These are phyloP conservation scores for Hyperoplus immaculatus DNA, from an alignment of 2,797 vertebrate species.

Conservation along the genomic window DNA sequence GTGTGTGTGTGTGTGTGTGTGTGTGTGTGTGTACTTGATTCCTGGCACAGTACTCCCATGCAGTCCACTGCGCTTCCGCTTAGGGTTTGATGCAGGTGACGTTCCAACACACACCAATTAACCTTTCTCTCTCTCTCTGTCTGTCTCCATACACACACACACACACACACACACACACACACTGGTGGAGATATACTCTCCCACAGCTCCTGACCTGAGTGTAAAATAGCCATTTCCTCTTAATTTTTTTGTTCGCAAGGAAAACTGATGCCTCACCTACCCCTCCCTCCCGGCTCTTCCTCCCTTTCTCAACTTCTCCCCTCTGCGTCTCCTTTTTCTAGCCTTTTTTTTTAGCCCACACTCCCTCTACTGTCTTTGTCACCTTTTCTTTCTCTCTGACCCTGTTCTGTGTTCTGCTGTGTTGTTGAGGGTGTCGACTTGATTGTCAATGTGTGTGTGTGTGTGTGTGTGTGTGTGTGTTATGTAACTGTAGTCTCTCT, in stretches of 20 bases:
- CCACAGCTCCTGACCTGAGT: slow-evolving; percentile 72
- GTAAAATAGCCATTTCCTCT: slow-evolving; percentile 74
- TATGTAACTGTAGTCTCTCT: slow-evolving; percentile 74
- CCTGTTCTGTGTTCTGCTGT: slow-evolving; percentile 57
- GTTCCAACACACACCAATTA: slow-evolving; percentile 63
- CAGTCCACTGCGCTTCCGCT: slow-evolving; percentile 59
- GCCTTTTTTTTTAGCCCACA: neutral
- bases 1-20: slow-evolving; percentile 18
- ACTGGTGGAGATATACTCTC: slow-evolving; percentile 39
- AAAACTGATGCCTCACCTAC: slow-evolving; percentile 68
- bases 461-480: slow-evolving; percentile 46
- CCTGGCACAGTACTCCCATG: slow-evolving; percentile 41
- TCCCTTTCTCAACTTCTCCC: slow-evolving; percentile 33
- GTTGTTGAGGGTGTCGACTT: slow-evolving; percentile 73
- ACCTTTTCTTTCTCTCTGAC: slow-evolving; percentile 58
- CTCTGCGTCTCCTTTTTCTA: slow-evolving; percentile 28
- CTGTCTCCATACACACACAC: neutral
- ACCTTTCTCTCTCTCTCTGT: slow-evolving; percentile 55
- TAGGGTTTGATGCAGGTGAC: slow-evolving; percentile 54
- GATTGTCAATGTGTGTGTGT: slow-evolving; percentile 30
- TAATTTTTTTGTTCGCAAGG: slow-evolving; percentile 67
- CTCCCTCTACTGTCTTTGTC: slow-evolving; percentile 43
- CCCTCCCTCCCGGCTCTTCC: slow-evolving; percentile 15
- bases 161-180: slow-evolving; percentile 5
- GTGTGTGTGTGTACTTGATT: slow-evolving; percentile 22